Evolutionary conservation across 2,797 vertebrate species (phyloP), one percentile per base, ranked within the genome.

Genomic region (Gephyroberyx darwinii): DNA sequence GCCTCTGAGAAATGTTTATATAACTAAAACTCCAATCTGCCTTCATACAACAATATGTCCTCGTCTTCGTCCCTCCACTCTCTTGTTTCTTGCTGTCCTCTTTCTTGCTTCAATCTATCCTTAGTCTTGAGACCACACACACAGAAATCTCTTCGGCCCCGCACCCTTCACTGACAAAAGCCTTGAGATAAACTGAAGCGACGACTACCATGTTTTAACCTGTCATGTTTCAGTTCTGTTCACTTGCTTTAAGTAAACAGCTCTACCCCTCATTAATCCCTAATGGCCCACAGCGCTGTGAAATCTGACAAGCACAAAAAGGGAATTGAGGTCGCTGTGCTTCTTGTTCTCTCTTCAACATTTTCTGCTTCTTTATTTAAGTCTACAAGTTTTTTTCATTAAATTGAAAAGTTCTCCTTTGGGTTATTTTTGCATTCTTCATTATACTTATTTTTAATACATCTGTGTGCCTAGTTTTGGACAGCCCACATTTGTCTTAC

Each of bases 161-260:
- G 55, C 57, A 71, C 56, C 51, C 47, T 62, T 66, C 69, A 19
- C 75, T 75, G 59, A 86, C 84, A 86, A 86, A 90, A 87, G 77
- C 84, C 75, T 17, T 0, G 63, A 82, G 86, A 81, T 87, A 77
- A 88, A 90, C 68, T 58, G 54, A 83, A 69, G 81, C 75, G 69
- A 74, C 41, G 22, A 64, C 77, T 50, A 56, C 77, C 71, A 2
- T 90, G 84, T 90, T 90, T 88, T 63, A 81, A 86, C 83, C 82
- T 88, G 86, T 84, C 84, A 81, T 75, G 86, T 80, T 51, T 67
- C 45, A 75, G 74, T 62, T 84, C 57, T 77, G 66, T 87, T 86
- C 67, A 73, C 84, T 79, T 64, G 65, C 81, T 82, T 77, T 82
- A 72, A 83, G 80, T 86, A 90, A 91, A 92, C 85, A 85, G 41